phyloP scores from a whole-genome alignment of 2,888 invertebrate species.

The Dorcus parallelipipedus region DNA sequence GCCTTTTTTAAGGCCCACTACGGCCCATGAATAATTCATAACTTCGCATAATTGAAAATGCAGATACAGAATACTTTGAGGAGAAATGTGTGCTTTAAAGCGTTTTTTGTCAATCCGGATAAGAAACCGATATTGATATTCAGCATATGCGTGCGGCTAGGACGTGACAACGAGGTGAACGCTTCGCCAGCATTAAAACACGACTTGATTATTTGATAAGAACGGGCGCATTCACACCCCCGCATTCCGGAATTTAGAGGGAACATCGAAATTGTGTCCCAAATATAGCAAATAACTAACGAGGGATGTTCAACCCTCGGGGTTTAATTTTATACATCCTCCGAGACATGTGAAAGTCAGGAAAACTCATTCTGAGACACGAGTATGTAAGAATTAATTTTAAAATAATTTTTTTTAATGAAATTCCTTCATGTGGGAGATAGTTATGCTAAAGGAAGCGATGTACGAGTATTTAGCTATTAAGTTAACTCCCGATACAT shows the following conservation, averaged over 20 bases:
- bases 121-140: constrained; percentile 24
- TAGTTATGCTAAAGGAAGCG: neutral
- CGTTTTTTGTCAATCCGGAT: constrained; percentile 20
- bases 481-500: neutral
- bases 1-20: too few species aligned
- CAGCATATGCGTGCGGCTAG: constrained; percentile 19
- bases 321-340: too few species aligned
- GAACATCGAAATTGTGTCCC: too few species aligned
- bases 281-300: too few species aligned
- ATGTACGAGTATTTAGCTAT: neutral
- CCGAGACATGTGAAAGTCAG: too few species aligned
- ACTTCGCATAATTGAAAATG: too few species aligned
- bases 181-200: neutral
- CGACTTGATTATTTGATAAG: neutral
- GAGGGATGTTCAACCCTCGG: too few species aligned
- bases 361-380: too few species aligned
- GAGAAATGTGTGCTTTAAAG: constrained; percentile 3
- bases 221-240: neutral
- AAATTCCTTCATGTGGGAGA: neutral
- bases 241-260: too few species aligned
- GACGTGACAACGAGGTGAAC: constrained; percentile 20
- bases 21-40: too few species aligned
- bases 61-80: too few species aligned
- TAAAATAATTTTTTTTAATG: neutral
- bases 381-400: neutral